phyloP scores from a whole-genome alignment of 1,140 invertebrate genomes.

The Leptinotarsa lineolata region DNA sequence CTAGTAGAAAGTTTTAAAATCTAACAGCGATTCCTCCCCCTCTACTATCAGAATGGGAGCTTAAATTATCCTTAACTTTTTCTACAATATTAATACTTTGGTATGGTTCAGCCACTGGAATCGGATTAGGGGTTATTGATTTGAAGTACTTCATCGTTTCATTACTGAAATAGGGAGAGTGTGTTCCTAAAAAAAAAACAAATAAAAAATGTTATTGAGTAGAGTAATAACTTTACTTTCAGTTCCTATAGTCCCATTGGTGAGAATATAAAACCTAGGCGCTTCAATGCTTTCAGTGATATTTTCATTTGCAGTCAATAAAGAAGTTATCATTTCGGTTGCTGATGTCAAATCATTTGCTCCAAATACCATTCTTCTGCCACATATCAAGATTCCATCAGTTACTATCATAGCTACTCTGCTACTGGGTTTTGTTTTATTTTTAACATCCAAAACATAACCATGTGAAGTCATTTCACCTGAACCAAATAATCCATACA shows the following conservation, averaged over 20 bases:
- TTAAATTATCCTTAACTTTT: conserved; percentile 62
- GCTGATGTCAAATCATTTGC: conserved; percentile 53
- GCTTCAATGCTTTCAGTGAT: conserved; percentile 51
- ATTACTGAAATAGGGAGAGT: conserved; percentile 44
- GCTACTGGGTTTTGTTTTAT: conserved; percentile 38
- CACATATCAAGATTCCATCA: conserved; percentile 54
- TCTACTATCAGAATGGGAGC: conserved; percentile 68
- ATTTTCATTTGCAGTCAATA: conserved; percentile 50
- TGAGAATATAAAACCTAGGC: conserved; percentile 50
- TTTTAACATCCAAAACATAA: conserved; percentile 55
- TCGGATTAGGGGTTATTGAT: conserved; percentile 21
- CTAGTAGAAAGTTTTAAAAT: conserved; percentile 55
- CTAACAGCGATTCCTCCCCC: conserved; percentile 67
- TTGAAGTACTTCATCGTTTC: conserved; percentile 42
- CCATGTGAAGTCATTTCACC: conserved; percentile 57
- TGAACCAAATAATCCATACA: conserved; percentile 61
- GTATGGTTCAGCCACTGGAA: conserved; percentile 56
- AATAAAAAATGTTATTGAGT: conserved; percentile 13
- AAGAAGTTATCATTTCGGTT: conserved; percentile 51
- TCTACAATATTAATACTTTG: conserved; percentile 64
- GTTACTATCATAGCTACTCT: conserved; percentile 54
- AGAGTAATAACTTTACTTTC: conserved; percentile 43
- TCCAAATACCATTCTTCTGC: conserved; percentile 55
- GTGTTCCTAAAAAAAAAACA: conserved; percentile 43
- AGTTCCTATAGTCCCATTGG: conserved; percentile 47